A percentile compares a stretch with the other conserved stretches of the same genome.
Evolutionary conservation across 2,113 vertebrate genomes (phyloP).

Genomic region (Aegotheles bennettii): DNA sequence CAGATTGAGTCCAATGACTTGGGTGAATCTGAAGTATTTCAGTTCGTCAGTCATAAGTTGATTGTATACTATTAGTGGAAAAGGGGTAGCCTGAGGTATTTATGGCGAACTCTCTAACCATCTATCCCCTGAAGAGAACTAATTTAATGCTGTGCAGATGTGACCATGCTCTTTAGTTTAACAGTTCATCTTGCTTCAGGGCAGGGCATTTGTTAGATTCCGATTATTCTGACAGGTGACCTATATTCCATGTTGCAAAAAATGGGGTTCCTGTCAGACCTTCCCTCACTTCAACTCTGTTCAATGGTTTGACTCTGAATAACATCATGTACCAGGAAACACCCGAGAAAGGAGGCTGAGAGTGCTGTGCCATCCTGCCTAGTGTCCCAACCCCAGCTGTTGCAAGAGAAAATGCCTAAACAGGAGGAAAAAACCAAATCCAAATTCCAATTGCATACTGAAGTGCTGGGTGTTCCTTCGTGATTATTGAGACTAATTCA

Average conservation of each 20-base stretch:
- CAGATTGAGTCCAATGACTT: not conserved
- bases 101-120: not conserved
- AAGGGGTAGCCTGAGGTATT: constrained; percentile 10
- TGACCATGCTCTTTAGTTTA: constrained; percentile 4
- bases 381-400: not conserved
- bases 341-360: not conserved
- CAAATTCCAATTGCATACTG: not conserved
- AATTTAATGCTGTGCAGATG: constrained; percentile 39
- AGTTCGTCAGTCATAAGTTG: rapidly evolving
- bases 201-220: not conserved
- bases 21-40: constrained; percentile 20
- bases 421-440: not conserved
- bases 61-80: constrained; percentile 19
- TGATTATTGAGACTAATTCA: not conserved
- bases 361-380: not conserved
- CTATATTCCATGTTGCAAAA: not conserved
- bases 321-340: not conserved
- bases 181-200: not conserved
- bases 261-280: not conserved
- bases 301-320: not conserved
- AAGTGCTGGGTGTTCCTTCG: not conserved
- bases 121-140: not conserved
- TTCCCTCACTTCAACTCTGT: not conserved
- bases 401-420: not conserved
- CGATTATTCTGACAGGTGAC: constrained; percentile 19